Percentiles rank a stretch among this genome's conserved stretches.
Evolutionary conservation across 2,797 vertebrate species (phyloP).

Genomic region (Eptatretus atami): DNA sequence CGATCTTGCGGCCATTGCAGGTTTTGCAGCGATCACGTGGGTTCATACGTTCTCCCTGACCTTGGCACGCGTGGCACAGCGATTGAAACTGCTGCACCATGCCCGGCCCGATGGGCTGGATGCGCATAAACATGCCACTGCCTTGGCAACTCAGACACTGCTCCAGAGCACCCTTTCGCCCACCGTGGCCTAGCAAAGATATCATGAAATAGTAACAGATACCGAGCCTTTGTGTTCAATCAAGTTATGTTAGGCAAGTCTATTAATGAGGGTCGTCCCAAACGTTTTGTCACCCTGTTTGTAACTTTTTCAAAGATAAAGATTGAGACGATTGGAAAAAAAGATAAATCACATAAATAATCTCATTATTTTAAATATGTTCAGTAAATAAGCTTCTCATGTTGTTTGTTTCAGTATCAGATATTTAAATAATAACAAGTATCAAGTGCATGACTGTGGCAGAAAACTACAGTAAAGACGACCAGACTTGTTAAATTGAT

Average conservation of each 20-base stretch:
- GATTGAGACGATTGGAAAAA: not conserved
- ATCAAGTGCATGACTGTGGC: too few species aligned
- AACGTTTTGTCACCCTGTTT: too few species aligned
- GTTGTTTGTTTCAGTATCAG: too few species aligned
- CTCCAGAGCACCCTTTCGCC: conserved; percentile 55
- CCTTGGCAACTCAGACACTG: conserved; percentile 71
- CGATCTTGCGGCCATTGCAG: conserved; percentile 58
- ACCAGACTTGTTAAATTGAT: too few species aligned
- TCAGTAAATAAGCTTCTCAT: too few species aligned
- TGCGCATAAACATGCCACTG: conserved; percentile 41
- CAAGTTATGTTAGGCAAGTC: not conserved
- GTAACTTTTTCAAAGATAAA: not conserved
- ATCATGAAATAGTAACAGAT: not conserved
- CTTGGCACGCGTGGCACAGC: conserved; percentile 61
- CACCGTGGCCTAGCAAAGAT: conserved; percentile 30
- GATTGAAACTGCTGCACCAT: conserved; percentile 93
- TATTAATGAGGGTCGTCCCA: too few species aligned
- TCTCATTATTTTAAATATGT: too few species aligned
- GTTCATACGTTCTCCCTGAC: conserved; percentile 56
- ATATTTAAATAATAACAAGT: too few species aligned
- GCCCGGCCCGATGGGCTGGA: conserved; percentile 73
- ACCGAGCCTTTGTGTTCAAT: not conserved
- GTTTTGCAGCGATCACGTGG: conserved; percentile 57
- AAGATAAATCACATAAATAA: too few species aligned
- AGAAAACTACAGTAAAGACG: too few species aligned